A percentile compares a stretch with the other conserved stretches of the same genome.
Conservation (phyloP, 2,888 invertebrate species). For the Agapostemon virescens region DNA sequence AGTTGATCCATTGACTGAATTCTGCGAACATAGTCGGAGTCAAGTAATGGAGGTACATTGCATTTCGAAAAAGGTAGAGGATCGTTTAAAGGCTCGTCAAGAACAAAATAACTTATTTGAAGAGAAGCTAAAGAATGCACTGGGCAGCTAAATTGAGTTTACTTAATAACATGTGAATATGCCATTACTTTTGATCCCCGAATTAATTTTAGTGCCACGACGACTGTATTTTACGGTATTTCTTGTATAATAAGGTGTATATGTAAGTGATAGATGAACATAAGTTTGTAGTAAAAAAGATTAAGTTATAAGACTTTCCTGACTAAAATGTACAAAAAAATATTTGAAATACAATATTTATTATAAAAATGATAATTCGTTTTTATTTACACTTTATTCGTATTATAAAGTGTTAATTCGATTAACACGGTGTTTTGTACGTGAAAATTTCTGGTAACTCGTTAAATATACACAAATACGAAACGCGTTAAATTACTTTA, state of each 20-base stretch:
- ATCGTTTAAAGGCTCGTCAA: slow-evolving; percentile 81
- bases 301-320: slow-evolving; percentile 11
- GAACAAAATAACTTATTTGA: slow-evolving; percentile 81
- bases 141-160: slow-evolving; percentile 62
- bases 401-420: too few species aligned
- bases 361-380: background rate
- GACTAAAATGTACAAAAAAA: slow-evolving; percentile 3
- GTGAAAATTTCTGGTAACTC: background rate
- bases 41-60: slow-evolving; percentile 55
- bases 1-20: slow-evolving; percentile 52
- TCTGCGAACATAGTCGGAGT: slow-evolving; percentile 56
- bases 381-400: too few species aligned
- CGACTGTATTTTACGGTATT: slow-evolving; percentile 27
- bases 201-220: slow-evolving; percentile 1
- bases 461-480: background rate
- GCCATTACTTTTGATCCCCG: background rate
- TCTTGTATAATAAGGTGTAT: background rate
- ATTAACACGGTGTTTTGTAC: background rate
- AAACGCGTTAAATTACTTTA: background rate
- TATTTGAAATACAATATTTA: background rate
- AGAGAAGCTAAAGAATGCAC: slow-evolving; percentile 81
- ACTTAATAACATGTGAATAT: background rate
- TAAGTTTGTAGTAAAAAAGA: background rate
- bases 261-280: background rate
- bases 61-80: slow-evolving; percentile 80